phyloP scores from a whole-genome alignment of 2,113 vertebrate species.

The Albula goreensis region DNA sequence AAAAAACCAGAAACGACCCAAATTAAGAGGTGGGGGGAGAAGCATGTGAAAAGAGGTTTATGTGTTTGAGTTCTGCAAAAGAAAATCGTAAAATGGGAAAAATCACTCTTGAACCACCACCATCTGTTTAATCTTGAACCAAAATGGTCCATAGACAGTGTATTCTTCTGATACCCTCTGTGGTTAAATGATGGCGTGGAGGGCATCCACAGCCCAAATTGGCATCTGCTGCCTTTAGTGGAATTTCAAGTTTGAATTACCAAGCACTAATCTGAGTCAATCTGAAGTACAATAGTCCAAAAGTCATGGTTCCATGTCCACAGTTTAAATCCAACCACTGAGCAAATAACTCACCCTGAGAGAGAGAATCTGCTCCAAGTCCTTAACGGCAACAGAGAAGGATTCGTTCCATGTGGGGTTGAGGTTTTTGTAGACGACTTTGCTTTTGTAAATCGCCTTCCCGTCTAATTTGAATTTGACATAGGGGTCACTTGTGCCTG shows the following conservation, averaged over 20 bases:
- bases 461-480: conserved; percentile 94
- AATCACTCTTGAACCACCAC: no score
- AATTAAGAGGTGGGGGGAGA: background rate
- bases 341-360: conserved; percentile 73
- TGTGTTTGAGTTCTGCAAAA: no score
- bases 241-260: no score
- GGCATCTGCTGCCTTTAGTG: no score
- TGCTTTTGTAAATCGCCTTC: conserved; percentile 95
- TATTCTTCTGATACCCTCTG: no score
- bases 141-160: no score
- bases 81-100: no score
- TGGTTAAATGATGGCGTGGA: no score
- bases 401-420: conserved; percentile 93
- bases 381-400: conserved; percentile 83
- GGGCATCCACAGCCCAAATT: no score
- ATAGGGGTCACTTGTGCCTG: conserved; percentile 92
- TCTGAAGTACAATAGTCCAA: background rate
- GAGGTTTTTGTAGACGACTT: conserved; percentile 88
- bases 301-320: background rate
- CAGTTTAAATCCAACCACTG: background rate
- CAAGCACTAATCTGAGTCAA: background rate
- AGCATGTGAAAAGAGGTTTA: background rate
- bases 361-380: conserved; percentile 77
- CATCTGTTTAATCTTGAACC: no score
- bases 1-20: conserved; percentile 12